Base-by-base conservation (phyloP, 2,797 vertebrate genomes). In the Pseudocheirus occidentalis region DNA sequence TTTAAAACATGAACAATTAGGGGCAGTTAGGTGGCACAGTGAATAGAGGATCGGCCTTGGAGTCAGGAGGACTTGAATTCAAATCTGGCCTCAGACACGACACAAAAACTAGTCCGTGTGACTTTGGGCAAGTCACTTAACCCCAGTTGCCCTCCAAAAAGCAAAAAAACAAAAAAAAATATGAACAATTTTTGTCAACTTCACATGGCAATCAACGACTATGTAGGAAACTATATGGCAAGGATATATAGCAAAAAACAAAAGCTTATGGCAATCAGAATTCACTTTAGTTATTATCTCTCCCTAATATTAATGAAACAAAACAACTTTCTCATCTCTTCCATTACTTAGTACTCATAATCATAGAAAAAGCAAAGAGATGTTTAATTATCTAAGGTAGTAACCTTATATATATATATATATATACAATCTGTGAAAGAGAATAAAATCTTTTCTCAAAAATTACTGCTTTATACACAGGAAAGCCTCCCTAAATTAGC, bases 401-500 rank as follows among this genome's bases (percentile, higher is more conserved):
- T n/a, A n/a, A n/a, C n/a, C n/a, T n/a, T n/a, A n/a, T n/a, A n/a
- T n/a, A n/a, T n/a, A n/a, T n/a, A n/a, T n/a, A n/a, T n/a, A n/a
- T n/a, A n/a, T n/a, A 73, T 40, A n/a, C n/a, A n/a, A 73, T 73
- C 66, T 73, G n/a, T 40, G 66, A 73, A 40, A 73, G 16, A 73
- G 34, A 21, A 40, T n/a, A 16, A 73, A 81, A 81, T 81, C 12
- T 46, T 24, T 46, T 46, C 11, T 24, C 2, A 57, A 46, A 53
- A 81, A 29, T 95, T 96, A 96, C 29, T 91, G 90, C 59, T 59
- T 92, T 58, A 73, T 59, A 56, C 3, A 34, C 6, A 92, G 53
- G 4, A 87, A 90, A 93, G 62, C 66, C 7, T 52, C 16, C 73
- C 40, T 24, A 81, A 81, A 3, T 81, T 81, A 81, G 11, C 56